Percentiles rank a stretch among this genome's conserved stretches.
These are phyloP conservation scores for Sander vitreus DNA, from an alignment of 2,113 vertebrate genomes.

Conservation along the genomic window DNA sequence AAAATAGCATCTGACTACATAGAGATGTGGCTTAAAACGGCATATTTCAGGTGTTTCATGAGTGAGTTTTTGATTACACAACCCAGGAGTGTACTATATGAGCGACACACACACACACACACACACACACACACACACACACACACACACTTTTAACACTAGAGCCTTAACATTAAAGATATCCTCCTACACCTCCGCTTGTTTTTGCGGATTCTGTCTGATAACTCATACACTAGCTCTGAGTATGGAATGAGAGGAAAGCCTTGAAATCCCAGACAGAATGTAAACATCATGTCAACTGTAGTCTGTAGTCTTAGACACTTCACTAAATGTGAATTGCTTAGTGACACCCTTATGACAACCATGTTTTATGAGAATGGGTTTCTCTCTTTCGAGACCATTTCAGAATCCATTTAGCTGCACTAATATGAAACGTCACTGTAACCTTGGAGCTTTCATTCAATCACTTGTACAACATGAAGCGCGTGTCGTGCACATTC, in stretches of 20 bases:
- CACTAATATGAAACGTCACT: not conserved
- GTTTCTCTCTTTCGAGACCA: not conserved
- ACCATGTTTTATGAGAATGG: not conserved
- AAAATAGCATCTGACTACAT: not conserved
- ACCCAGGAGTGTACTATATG: conserved; percentile 41
- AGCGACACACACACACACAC: conserved; percentile 15
- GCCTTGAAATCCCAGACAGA: conserved; percentile 51
- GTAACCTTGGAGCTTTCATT: not conserved
- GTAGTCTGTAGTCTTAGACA: conserved; percentile 21
- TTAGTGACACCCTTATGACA: conserved; percentile 9
- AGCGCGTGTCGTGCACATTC: conserved; percentile 5
- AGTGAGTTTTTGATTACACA: conserved; percentile 23
- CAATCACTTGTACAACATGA: conserved; percentile 4
- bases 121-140: conserved; percentile 21
- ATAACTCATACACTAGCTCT: conserved; percentile 16
- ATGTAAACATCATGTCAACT: conserved; percentile 57
- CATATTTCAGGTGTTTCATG: not conserved
- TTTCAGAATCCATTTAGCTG: not conserved
- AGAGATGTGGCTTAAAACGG: conserved; percentile 3
- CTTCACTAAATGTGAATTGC: conserved; percentile 9
- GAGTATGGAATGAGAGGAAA: conserved; percentile 27
- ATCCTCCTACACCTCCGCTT: not conserved
- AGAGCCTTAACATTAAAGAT: conserved; percentile 16
- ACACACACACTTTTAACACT: conserved; percentile 23
- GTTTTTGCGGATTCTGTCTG: conserved; percentile 17